Evolutionary conservation across 1,140 invertebrate genomes (phyloP).

Genomic region (Sipha flava): DNA sequence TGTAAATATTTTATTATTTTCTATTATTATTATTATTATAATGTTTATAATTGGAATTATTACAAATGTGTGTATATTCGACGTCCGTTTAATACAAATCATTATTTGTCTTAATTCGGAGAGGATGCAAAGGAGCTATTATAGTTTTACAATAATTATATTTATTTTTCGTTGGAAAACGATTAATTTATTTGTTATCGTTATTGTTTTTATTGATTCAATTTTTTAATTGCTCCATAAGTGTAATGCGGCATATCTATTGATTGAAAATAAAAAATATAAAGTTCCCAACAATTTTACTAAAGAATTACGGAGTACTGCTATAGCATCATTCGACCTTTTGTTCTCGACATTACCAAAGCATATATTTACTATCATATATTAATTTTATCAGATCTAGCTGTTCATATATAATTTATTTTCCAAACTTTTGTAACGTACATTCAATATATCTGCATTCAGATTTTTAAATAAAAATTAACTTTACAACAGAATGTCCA

Average conservation of each 20-base stretch:
- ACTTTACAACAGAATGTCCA: not conserved
- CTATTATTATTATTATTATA: not conserved
- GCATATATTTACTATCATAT: not conserved
- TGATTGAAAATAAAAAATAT: too few relatives aligned
- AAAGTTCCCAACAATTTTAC: not conserved
- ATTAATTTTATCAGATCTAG: not conserved
- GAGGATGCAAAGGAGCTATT: too few relatives aligned
- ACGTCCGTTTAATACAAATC: not conserved
- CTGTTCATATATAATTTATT: not conserved
- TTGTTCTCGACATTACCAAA: not conserved
- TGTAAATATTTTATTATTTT: not conserved
- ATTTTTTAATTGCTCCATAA: too few relatives aligned
- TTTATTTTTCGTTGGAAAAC: too few relatives aligned
- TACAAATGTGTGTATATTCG: not conserved
- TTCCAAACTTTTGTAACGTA: not conserved
- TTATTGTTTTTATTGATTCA: too few relatives aligned
- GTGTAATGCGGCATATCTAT: too few relatives aligned
- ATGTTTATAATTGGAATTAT: not conserved
- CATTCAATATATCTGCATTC: not conserved
- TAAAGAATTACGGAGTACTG: not conserved
- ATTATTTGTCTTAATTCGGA: too few relatives aligned
- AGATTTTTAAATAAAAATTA: not conserved
- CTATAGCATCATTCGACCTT: not conserved
- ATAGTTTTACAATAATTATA: too few relatives aligned
- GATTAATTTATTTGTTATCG: too few relatives aligned